A percentile compares a stretch with the other conserved stretches of the same genome.
Conservation (phyloP, 2,113 vertebrate genomes). For the Ibidorhyncha struthersii region DNA sequence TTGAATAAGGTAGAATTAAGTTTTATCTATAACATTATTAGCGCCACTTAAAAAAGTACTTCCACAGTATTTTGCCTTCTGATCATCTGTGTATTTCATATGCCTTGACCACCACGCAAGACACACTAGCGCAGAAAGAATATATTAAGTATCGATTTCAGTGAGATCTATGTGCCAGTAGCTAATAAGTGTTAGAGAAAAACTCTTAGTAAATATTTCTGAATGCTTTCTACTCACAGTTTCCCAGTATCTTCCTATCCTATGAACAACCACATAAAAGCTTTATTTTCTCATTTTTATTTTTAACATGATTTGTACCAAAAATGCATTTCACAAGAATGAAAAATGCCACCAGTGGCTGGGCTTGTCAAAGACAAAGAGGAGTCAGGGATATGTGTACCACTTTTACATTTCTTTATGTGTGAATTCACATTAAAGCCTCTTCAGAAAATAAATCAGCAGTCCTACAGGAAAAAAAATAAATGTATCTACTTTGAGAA, state of each 20-base stretch:
- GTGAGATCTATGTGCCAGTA: background rate
- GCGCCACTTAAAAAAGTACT: background rate
- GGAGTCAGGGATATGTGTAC: fast-evolving
- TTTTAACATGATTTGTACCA: background rate
- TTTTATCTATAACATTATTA: background rate
- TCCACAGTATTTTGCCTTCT: background rate
- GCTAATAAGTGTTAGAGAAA: background rate
- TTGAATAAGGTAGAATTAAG: background rate
- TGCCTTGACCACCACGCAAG: background rate
- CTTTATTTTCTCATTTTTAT: background rate
- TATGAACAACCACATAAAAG: background rate
- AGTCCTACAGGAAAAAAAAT: background rate
- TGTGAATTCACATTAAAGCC: background rate
- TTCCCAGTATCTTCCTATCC: background rate
- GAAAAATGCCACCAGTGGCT: background rate
- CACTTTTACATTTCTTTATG: background rate
- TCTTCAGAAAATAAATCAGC: background rate
- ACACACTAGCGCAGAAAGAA: background rate
- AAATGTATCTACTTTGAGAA: background rate
- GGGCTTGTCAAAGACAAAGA: background rate
- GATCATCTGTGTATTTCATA: background rate
- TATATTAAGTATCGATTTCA: background rate
- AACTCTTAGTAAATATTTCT: background rate
- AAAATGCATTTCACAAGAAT: background rate
- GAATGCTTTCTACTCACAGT: background rate